Percentiles rank a stretch among this genome's conserved stretches.
Evolutionary conservation across 2,888 invertebrate species (phyloP).

Genomic region (Agrilus cyanescens): DNA sequence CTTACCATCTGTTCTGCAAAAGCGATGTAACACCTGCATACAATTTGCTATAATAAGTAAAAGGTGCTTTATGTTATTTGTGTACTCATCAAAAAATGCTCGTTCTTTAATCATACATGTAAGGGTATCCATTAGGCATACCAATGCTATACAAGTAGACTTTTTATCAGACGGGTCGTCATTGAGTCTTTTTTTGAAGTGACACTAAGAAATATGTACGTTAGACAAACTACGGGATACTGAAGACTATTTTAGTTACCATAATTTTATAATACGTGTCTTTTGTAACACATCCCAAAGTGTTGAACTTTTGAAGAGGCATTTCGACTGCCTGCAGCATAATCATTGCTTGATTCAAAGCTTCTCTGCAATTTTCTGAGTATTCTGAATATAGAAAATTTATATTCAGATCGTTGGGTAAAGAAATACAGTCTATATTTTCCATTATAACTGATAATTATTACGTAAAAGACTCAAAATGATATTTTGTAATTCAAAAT

Average conservation of each 20-base stretch:
- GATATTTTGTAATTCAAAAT: no score
- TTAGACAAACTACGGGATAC: not conserved
- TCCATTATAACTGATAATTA: no score
- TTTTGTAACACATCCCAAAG: slow-evolving; percentile 2
- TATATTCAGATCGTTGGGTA: no score
- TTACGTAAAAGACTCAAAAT: no score
- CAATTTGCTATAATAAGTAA: no score
- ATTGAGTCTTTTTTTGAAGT: not conserved
- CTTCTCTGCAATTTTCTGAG: slow-evolving; percentile 1
- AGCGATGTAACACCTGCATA: no score
- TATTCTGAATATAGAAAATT: not conserved
- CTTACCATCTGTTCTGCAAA: not conserved
- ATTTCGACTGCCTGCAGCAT: slow-evolving; percentile 5
- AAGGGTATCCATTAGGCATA: slow-evolving; percentile 4
- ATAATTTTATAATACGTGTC: slow-evolving; percentile 2
- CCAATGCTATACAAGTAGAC: not conserved
- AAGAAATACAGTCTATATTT: no score
- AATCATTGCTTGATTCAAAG: slow-evolving; percentile 1
- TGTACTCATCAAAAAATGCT: slow-evolving; percentile 5
- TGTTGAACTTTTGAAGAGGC: slow-evolving; percentile 4
- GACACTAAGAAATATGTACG: not conserved
- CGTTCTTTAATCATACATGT: slow-evolving; percentile 8
- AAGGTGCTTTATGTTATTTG: not conserved
- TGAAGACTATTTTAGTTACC: slow-evolving; percentile 2
- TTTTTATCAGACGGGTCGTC: not conserved